These are phyloP conservation scores for Dermatemys mawii DNA, from an alignment of 2,113 vertebrate genomes.

Conservation along the genomic window DNA sequence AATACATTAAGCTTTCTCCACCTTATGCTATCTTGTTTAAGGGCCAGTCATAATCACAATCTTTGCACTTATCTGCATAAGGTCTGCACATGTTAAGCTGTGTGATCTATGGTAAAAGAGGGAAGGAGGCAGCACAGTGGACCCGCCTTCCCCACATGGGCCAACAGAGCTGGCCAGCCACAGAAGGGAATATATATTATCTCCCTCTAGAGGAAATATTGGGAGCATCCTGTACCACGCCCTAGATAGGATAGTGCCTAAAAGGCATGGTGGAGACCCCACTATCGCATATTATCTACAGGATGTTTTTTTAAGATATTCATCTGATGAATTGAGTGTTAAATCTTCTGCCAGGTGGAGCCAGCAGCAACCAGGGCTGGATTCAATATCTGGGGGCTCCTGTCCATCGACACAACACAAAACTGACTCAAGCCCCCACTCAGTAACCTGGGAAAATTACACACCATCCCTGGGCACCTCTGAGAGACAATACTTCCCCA, in stretches of 20 bases:
- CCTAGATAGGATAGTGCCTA: background rate
- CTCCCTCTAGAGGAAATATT: background rate
- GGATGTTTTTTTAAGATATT: background rate
- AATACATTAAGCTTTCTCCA: background rate
- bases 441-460: too few species aligned
- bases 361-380: too few species aligned
- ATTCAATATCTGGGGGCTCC: too few species aligned
- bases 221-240: background rate
- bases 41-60: background rate
- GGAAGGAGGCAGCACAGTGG: accelerated
- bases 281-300: accelerated
- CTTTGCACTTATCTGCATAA: background rate
- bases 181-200: accelerated
- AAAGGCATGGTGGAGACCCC: background rate
- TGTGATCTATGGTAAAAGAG: background rate
- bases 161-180: accelerated
- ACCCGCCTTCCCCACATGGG: background rate
- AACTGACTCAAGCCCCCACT: too few species aligned
- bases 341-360: too few species aligned
- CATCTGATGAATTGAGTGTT: background rate
- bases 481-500: too few species aligned
- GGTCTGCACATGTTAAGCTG: background rate
- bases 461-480: too few species aligned
- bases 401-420: too few species aligned
- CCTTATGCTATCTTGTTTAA: accelerated